Conservation (phyloP, 2,888 invertebrate species). For the Scrobipalpa costella region DNA sequence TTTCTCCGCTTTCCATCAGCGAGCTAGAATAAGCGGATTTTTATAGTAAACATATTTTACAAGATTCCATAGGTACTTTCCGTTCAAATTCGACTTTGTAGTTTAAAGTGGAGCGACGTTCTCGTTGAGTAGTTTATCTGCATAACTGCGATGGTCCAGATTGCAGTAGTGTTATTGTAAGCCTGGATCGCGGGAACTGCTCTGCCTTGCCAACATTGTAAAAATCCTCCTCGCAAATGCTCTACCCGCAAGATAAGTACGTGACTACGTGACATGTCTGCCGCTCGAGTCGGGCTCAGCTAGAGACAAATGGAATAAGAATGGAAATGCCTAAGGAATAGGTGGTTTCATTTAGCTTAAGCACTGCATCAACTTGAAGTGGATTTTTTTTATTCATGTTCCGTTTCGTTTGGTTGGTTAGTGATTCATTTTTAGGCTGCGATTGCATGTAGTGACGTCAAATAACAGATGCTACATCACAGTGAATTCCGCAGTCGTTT, state of each 20-base stretch:
- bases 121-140: conserved; percentile 2
- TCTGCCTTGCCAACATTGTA: conserved; percentile 25
- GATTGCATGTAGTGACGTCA: conserved; percentile 2
- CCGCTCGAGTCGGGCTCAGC: too few relatives aligned
- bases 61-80: background rate
- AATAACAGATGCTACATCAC: background rate
- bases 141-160: conserved; percentile 17
- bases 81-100: background rate
- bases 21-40: too few relatives aligned
- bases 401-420: background rate
- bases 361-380: too few relatives aligned
- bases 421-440: background rate
- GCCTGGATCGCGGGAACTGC: conserved; percentile 13
- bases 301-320: too few relatives aligned
- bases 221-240: too few relatives aligned
- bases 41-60: background rate
- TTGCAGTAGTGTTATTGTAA: conserved; percentile 9
- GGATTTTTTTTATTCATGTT: too few relatives aligned
- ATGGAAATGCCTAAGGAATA: too few relatives aligned
- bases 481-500: conserved; percentile 12
- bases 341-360: too few relatives aligned
- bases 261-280: too few relatives aligned
- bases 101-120: background rate
- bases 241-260: too few relatives aligned
- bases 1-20: too few relatives aligned